Base-by-base conservation (phyloP, 2,113 vertebrate species). In the Poeciliopsis prolifica region DNA sequence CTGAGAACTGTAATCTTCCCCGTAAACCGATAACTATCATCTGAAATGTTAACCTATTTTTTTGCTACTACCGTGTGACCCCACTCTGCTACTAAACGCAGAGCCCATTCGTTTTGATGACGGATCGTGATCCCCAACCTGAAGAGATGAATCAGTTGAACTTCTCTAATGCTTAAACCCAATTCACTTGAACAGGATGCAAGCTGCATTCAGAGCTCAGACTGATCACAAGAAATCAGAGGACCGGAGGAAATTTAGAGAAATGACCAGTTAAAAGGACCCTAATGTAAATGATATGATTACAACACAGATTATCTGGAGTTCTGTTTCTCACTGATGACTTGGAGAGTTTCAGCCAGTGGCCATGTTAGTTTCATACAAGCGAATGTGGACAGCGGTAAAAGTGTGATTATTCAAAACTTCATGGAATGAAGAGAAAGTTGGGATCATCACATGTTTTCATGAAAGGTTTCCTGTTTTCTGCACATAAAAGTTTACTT, bases 141-240 rank as follows among this genome's bases (percentile, higher is more conserved):
- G 83, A 90, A 74, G 29, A 89, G 85, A 89, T 60, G 48, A 68
- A 89, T 89, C 79, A 33, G 74, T 71, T 65, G 33, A 80, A 70
- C 70, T 82, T 83, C 81, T 81, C 5, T 83, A 78, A 72, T 73
- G 79, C 64, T 72, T 29, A 63, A 88, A 88, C 79, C 84, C 81
- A 86, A 83, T 89, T 84, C 78, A 58, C 66, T 78, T 80, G 77
- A 72, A 70, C 78, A 73, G 83, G 88, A 90, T 61, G 68, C 83
- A 17, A 68, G 48, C 70, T 72, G 77, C 62, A n/a, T 63, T 63
- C 74, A 77, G 73, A 74, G 64, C 79, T 74, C 81, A 79, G 80
- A 80, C 79, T 35, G 74, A 77, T 89, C 69, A 79, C 67, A 61
- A 58, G 58, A 37, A 80, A 71, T 80, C 82, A 84, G 66, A 72